Evolutionary conservation across 2,113 vertebrate species (phyloP).

Genomic region (Corythoichthys haematopterus): DNA sequence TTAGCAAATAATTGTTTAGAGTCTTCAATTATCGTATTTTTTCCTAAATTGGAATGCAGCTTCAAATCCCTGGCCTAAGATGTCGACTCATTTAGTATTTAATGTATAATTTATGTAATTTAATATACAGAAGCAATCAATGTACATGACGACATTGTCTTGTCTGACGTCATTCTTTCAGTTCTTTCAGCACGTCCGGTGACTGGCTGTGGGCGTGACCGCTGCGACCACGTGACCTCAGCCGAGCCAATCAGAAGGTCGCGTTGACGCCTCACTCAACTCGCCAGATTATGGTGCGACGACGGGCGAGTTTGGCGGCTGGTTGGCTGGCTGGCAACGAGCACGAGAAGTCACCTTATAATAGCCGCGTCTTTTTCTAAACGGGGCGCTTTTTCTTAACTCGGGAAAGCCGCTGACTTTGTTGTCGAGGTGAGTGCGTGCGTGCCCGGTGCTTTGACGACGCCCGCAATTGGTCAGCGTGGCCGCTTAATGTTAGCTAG

Average conservation of each 20-base stretch:
- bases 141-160: background rate
- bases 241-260: background rate
- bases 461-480: background rate
- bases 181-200: background rate
- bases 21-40: no score
- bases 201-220: background rate
- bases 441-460: background rate
- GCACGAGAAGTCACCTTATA: background rate
- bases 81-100: no score
- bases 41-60: no score
- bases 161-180: background rate
- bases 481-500: background rate
- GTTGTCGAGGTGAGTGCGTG: background rate
- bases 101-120: no score
- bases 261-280: background rate
- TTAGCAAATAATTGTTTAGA: no score
- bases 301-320: background rate
- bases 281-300: slow-evolving; percentile 18
- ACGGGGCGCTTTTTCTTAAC: no score
- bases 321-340: background rate
- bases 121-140: background rate
- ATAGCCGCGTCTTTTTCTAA: background rate
- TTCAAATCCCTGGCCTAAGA: no score
- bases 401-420: background rate
- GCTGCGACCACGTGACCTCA: background rate